Conservation (phyloP, 2,888 invertebrate genomes). For the Lasioglossum lativentre region DNA sequence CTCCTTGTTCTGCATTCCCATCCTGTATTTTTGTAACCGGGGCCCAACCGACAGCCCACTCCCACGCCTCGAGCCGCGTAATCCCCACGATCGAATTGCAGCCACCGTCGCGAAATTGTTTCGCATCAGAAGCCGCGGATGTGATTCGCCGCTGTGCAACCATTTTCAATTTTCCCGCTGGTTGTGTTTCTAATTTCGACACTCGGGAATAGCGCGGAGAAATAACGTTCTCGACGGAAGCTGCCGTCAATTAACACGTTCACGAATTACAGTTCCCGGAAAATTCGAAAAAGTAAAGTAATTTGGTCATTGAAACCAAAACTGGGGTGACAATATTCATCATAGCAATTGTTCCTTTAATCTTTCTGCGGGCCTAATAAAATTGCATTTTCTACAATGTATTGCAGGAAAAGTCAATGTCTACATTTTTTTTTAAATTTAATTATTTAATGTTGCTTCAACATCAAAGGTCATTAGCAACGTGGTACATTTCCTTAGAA, state of each 20-base stretch:
- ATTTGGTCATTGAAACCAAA: background rate
- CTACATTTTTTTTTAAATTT: too few relatives aligned
- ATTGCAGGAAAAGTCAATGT: too few relatives aligned
- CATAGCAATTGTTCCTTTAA: too few relatives aligned
- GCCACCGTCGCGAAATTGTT: slow-evolving; percentile 47
- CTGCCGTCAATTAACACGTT: background rate
- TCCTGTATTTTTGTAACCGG: slow-evolving; percentile 46
- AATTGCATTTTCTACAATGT: too few relatives aligned
- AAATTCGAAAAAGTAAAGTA: background rate
- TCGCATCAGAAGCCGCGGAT: slow-evolving; percentile 38
- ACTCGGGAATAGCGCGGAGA: too few relatives aligned
- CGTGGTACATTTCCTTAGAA: too few relatives aligned
- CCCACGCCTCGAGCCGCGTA: slow-evolving; percentile 30
- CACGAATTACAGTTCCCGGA: background rate
- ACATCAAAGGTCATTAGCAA: too few relatives aligned
- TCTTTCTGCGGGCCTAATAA: too few relatives aligned
- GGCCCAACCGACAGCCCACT: background rate
- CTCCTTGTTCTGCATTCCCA: slow-evolving; percentile 77
- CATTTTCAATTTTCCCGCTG: slow-evolving; percentile 39
- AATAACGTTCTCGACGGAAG: background rate
- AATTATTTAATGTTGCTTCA: too few relatives aligned
- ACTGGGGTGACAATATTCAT: too few relatives aligned
- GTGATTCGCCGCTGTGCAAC: slow-evolving; percentile 13
- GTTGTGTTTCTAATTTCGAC: slow-evolving; percentile 22
- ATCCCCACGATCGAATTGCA: slow-evolving; percentile 50